Conservation (phyloP, 2,888 invertebrate genomes). For the Oscheius sp. region DNA sequence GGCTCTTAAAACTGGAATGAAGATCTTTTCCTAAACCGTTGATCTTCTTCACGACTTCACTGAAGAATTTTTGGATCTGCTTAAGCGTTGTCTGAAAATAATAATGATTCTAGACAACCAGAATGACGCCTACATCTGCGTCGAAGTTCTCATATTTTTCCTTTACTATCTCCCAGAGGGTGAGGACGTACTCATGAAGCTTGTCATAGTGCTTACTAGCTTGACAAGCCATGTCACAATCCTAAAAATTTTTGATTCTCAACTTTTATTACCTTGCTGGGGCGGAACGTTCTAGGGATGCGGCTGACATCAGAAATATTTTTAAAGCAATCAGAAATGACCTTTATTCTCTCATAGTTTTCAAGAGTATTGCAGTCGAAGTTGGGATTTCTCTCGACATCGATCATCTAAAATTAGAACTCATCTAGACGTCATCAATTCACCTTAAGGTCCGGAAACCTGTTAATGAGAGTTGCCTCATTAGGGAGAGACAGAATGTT, state of each 20-base stretch:
- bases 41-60: conserved; percentile 40
- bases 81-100: conserved; percentile 37
- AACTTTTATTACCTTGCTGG: conserved; percentile 36
- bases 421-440: neutral
- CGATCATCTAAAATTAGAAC: conserved; percentile 50
- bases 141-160: conserved; percentile 53
- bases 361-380: conserved; percentile 58
- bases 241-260: conserved; percentile 33
- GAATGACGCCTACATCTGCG: conserved; percentile 42
- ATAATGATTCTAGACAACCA: neutral
- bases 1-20: conserved; percentile 12
- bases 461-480: conserved; percentile 56
- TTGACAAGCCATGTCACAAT: conserved; percentile 61
- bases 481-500: conserved; percentile 55
- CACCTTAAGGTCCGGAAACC: conserved; percentile 64
- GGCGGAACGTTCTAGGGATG: conserved; percentile 50
- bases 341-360: conserved; percentile 51
- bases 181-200: conserved; percentile 60
- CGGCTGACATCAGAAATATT: conserved; percentile 49
- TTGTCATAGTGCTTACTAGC: conserved; percentile 53
- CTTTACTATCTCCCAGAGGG: conserved; percentile 60
- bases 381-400: conserved; percentile 62
- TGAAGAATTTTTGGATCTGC: conserved; percentile 46
- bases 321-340: conserved; percentile 56
- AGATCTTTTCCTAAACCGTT: conserved; percentile 39